A percentile compares a stretch with the other conserved stretches of the same genome.
These are phyloP conservation scores for Tauraco erythrolophus DNA, from an alignment of 2,113 vertebrate genomes.

Conservation along the genomic window DNA sequence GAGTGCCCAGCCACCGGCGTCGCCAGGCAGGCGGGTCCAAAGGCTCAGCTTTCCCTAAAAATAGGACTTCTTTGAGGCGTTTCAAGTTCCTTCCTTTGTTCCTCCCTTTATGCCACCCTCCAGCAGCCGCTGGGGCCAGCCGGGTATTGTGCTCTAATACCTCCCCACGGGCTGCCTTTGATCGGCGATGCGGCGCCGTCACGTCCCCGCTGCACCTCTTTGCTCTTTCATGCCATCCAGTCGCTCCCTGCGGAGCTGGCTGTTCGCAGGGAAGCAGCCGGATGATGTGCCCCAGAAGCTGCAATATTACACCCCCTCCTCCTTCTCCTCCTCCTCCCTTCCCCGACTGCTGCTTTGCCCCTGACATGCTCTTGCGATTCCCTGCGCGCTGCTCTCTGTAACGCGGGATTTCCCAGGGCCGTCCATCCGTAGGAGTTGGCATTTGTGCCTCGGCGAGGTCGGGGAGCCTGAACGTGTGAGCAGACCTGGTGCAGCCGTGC, in stretches of 20 bases:
- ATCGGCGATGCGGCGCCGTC: fast-evolving
- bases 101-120: background rate
- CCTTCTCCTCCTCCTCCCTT: background rate
- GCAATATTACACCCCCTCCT: background rate
- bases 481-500: fast-evolving
- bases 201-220: background rate
- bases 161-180: background rate
- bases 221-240: background rate
- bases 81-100: background rate
- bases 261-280: fast-evolving
- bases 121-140: background rate
- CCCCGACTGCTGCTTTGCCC: background rate
- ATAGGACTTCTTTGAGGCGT: fast-evolving
- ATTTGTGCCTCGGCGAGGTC: fast-evolving
- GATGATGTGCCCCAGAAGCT: background rate
- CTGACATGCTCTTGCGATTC: fast-evolving
- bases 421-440: background rate
- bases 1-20: background rate
- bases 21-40: background rate
- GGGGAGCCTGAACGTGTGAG: background rate
- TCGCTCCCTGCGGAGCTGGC: background rate
- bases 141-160: fast-evolving
- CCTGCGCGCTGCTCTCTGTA: background rate
- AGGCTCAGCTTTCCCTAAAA: background rate
- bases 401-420: fast-evolving